These are phyloP conservation scores for Ceryle rudis DNA, from an alignment of 2,797 vertebrate genomes.

Conservation along the genomic window DNA sequence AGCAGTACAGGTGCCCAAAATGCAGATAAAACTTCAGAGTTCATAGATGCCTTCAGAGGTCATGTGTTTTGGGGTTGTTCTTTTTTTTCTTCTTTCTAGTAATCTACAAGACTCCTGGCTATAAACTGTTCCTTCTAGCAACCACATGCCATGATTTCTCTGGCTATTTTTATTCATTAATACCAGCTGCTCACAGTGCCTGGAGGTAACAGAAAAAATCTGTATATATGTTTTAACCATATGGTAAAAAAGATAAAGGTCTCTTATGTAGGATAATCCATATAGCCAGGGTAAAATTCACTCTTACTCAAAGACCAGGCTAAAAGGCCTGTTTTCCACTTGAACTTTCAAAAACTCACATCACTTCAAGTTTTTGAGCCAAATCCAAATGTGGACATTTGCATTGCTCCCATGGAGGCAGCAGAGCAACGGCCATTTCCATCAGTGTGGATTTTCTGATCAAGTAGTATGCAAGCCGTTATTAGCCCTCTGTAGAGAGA, in stretches of 20 bases:
- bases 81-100: constrained; percentile 39
- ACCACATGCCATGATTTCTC: constrained; percentile 70
- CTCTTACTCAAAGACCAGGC: background rate
- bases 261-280: constrained; percentile 71
- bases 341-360: constrained; percentile 7
- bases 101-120: constrained; percentile 66
- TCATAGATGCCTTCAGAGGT: constrained; percentile 56
- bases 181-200: constrained; percentile 77
- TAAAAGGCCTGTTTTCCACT: constrained; percentile 3
- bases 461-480: background rate
- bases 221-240: constrained; percentile 70
- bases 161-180: constrained; percentile 77
- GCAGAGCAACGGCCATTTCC: background rate
- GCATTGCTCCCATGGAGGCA: background rate
- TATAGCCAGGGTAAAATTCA: constrained; percentile 13
- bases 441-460: background rate
- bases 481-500: background rate
- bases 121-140: constrained; percentile 73
- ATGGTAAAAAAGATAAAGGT: constrained; percentile 69
- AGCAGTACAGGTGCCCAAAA: constrained; percentile 65
- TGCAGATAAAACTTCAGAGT: constrained; percentile 56
- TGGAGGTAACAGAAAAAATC: constrained; percentile 75
- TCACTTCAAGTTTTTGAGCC: background rate
- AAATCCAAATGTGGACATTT: background rate
- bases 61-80: constrained; percentile 15